These are phyloP conservation scores for Triplophysa siluroides DNA, from an alignment of 2,113 vertebrate genomes.

Conservation along the genomic window DNA sequence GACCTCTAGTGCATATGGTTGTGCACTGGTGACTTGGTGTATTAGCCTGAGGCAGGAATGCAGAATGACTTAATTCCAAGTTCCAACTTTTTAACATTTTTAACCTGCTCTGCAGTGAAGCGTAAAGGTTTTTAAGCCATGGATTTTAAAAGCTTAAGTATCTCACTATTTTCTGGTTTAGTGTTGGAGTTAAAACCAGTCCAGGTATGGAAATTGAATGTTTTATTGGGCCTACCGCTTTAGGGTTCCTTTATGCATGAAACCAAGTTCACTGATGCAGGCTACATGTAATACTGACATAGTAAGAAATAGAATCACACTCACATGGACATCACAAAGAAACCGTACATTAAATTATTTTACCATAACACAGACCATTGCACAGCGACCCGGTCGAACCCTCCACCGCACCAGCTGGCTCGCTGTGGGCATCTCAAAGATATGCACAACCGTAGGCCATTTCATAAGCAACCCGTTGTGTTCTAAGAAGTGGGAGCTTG, in stretches of 20 bases:
- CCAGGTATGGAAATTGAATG: too few relatives aligned
- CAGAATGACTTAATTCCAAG: conserved; percentile 71
- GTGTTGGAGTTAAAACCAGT: conserved; percentile 9
- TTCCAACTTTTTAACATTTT: too few relatives aligned
- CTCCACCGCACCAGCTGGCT: conserved; percentile 21
- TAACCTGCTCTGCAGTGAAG: conserved; percentile 72
- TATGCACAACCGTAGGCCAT: conserved; percentile 51
- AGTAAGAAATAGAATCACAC: too few relatives aligned
- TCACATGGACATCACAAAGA: too few relatives aligned
- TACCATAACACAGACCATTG: background rate
- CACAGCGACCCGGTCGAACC: conserved; percentile 4
- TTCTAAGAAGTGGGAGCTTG: conserved; percentile 53
- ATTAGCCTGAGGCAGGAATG: conserved; percentile 66
- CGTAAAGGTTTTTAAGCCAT: conserved; percentile 57
- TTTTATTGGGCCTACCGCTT: too few relatives aligned
- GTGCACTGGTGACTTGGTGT: conserved; percentile 57
- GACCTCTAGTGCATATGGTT: background rate
- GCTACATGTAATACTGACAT: too few relatives aligned
- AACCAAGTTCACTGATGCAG: too few relatives aligned
- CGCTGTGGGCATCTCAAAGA: conserved; percentile 30
- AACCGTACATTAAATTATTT: background rate
- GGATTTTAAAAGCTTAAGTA: conserved; percentile 36
- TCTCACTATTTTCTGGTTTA: conserved; percentile 58
- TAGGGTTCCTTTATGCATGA: too few relatives aligned
- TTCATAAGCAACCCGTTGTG: conserved; percentile 72